Conservation (phyloP, 2,888 invertebrate genomes). For the Ferdinandea cuprea region DNA sequence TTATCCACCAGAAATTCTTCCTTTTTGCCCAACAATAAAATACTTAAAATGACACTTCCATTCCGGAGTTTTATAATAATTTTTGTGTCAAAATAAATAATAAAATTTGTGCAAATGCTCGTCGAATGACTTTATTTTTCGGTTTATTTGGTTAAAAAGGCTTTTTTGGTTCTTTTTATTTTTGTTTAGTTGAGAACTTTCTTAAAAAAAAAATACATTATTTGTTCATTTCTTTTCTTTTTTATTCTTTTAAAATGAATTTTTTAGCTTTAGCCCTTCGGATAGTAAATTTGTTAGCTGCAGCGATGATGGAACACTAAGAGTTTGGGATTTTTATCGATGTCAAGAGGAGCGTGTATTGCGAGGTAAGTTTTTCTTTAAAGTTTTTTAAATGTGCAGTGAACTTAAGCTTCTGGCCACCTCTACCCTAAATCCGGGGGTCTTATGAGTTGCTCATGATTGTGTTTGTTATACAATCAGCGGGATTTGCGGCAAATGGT, state of each 20-base stretch:
- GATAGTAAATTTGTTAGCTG: conserved; percentile 99
- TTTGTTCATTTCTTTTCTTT: conserved; percentile 68
- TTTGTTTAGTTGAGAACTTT: conserved; percentile 19
- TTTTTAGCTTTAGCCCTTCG: conserved; percentile 97
- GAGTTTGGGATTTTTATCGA: conserved; percentile 99
- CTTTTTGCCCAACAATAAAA: too few relatives aligned
- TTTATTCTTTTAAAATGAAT: conserved; percentile 66
- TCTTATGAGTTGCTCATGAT: too few relatives aligned
- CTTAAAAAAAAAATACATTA: conserved; percentile 30
- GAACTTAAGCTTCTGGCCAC: too few relatives aligned
- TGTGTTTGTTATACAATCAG: too few relatives aligned
- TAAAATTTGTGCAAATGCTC: conserved; percentile 5
- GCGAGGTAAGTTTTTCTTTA: conserved; percentile 86
- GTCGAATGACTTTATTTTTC: neutral
- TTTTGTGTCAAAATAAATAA: neutral
- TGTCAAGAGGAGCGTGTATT: conserved; percentile 97
- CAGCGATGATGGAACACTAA: conserved; percentile 99
- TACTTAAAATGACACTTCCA: too few relatives aligned
- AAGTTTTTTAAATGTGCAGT: neutral
- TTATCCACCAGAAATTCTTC: too few relatives aligned
- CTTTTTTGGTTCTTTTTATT: conserved; percentile 24
- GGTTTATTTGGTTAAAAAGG: conserved; percentile 19
- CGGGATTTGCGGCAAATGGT: too few relatives aligned
- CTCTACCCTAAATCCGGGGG: too few relatives aligned
- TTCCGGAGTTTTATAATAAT: too few relatives aligned